Base-by-base conservation (phyloP, 2,888 invertebrate genomes). In the Lepidocyrtoides sp. region DNA sequence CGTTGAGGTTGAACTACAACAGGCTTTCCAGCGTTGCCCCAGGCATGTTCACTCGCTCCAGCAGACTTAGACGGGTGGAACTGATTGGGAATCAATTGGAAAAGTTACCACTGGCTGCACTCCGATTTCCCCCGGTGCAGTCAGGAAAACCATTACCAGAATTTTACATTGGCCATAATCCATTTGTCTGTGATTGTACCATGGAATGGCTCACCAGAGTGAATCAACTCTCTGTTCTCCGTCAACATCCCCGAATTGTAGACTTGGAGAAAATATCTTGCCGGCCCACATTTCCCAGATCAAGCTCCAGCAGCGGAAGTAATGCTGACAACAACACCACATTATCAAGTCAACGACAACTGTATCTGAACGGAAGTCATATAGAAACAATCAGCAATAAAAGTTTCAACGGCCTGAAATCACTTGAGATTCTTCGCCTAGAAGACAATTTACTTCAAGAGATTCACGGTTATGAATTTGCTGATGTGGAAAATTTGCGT, bases 121-220 rank as follows among this genome's bases (percentile, higher is more conserved):
- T 98, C 93, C 96, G 97, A 94, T 89, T 94, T 51, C 97, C 97
- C 94, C 97, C 97, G 88, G 97, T 98, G 89, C 96, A 96, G 1
- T 96, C 96, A 93, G 96, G 97, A 94, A 96, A 96, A 95, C 96
- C 97, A 84, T 95, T 98, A 93, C 98, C 98, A 14, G 98, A 98
- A 95, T 98, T 99, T 96, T 98, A 98, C 95, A 97, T 99, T 92
- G 98, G 98, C 57, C 98, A 98, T 83, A 99, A 99, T 96, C 98
- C 98, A 54, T 98, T 98, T 95, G 97, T 97, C 94, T 99, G 99
- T 95, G 98, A 98, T 95, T 99, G 99, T 96, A 98, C 98, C 94
- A 98, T 98, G 97, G 98, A 98, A 95, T 99, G 98, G 99, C 95
- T 98, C 94, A 98, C 98, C 95, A 96, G 98, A 94, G 98, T 98